A percentile compares a stretch with the other conserved stretches of the same genome.
These are phyloP conservation scores for Tigriopus japonicus DNA, from an alignment of 1,140 invertebrate species.

Conservation along the genomic window DNA sequence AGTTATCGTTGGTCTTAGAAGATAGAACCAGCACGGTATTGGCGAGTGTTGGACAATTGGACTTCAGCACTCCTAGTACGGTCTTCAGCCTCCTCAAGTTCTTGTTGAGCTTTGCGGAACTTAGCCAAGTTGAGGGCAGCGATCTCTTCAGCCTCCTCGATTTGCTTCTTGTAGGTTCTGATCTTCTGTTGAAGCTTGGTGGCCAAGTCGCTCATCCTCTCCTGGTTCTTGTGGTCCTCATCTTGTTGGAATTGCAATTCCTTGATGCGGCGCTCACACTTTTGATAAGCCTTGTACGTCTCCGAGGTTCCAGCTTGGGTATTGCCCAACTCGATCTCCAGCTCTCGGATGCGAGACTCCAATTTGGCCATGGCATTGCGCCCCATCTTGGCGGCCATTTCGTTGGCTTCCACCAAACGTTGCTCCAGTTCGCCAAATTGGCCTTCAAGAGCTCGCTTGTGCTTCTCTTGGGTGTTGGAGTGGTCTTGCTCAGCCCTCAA, in stretches of 20 bases:
- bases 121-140: constrained; percentile 40
- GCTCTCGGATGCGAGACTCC: constrained; percentile 78
- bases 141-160: constrained; percentile 41
- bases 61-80: background rate
- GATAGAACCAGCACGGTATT: constrained; percentile 4
- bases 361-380: constrained; percentile 44
- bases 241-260: constrained; percentile 40
- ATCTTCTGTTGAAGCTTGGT: constrained; percentile 32
- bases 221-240: constrained; percentile 73
- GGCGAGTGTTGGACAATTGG: background rate
- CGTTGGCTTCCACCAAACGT: constrained; percentile 33
- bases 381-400: constrained; percentile 29
- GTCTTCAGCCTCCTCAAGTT: constrained; percentile 11
- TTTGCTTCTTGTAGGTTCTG: constrained; percentile 36
- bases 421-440: constrained; percentile 40
- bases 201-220: constrained; percentile 86
- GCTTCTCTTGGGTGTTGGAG: constrained; percentile 89
- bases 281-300: constrained; percentile 34
- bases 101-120: constrained; percentile 26
- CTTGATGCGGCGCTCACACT: constrained; percentile 34
- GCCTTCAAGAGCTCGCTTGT: constrained; percentile 31
- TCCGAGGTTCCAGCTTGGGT: constrained; percentile 42
- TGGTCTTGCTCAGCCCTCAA: constrained; percentile 97
- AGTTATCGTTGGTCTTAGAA: background rate
- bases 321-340: constrained; percentile 40